Evolutionary conservation across 2,888 invertebrate species (phyloP), one percentile per base, ranked within the genome.

Genomic region (Epinotia brunnichana): DNA sequence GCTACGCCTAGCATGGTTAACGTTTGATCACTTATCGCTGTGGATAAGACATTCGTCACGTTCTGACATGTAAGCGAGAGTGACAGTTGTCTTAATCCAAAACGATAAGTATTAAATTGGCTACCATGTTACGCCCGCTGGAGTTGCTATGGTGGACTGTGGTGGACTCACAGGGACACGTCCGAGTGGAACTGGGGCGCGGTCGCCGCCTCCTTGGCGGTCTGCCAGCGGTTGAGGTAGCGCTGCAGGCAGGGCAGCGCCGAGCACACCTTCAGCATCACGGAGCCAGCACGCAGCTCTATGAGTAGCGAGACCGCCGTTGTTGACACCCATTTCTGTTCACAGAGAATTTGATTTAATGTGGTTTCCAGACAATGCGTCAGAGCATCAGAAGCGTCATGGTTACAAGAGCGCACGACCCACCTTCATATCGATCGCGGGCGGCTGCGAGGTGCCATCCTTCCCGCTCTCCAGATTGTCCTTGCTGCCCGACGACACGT

Each of bases 221-320:
- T 88, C 80, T 87, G 94, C 94, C 91, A 94, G 84, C 84, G 92
- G 81, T 83, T 94, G 77, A 91, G 92, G 90, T 87, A 94, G 78
- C 87, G 92, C 87, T 87, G 95, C 76, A 90, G 92, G 83, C 93
- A 93, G 0, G 97, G 96, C 82, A 98, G 94, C 75, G 95, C 95
- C 3, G 96, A 94, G 85, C 98, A 98, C 77, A 98, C 95, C 80
- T 97, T 96, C 54, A 98, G 93, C 70, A 98, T 90, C 13, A 96
- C 95, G 79, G 97, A 95, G 39, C 97, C 97, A 0, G 97, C 98
- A 79, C 97, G 95, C 75, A 98, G 93, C 77, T 96, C 95, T 91
- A 97, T 96, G 69, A 99, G 94, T 78, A 95, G 95, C 48, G 96
- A 95, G 3, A 96, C 94, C 85, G 98, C 98, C 68, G 96, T 96